Evolutionary conservation across 2,113 vertebrate genomes (phyloP).

Genomic region (Lathamus discolor): DNA sequence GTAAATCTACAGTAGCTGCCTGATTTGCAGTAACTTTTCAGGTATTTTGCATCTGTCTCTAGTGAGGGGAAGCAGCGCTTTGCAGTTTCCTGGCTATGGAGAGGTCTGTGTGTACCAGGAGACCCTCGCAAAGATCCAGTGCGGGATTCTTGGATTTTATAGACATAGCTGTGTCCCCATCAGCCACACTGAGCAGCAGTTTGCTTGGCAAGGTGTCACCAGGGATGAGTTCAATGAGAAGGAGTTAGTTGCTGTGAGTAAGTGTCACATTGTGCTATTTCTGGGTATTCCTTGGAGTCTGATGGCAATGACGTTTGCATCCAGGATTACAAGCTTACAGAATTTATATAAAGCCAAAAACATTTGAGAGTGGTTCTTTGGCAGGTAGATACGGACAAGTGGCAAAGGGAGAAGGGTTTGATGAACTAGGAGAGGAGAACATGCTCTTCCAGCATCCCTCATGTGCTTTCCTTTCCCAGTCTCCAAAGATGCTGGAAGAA

Average conservation of each 20-base stretch:
- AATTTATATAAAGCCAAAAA: background rate
- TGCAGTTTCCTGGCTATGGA: background rate
- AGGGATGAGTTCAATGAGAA: background rate
- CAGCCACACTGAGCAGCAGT: background rate
- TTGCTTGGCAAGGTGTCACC: background rate
- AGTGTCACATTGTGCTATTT: background rate
- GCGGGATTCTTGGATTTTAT: background rate
- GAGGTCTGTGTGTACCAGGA: background rate
- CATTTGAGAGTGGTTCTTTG: background rate
- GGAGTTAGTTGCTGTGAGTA: background rate
- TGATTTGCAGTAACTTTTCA: conserved; percentile 22
- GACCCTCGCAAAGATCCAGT: background rate
- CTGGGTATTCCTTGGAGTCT: background rate
- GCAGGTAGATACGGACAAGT: background rate
- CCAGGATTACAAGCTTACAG: background rate
- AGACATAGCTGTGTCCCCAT: background rate
- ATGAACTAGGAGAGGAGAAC: background rate
- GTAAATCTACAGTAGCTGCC: conserved; percentile 13
- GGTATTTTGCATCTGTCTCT: conserved; percentile 24
- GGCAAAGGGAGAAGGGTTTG: background rate
- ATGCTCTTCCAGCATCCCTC: background rate
- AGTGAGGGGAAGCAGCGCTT: background rate
- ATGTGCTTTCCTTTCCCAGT: background rate
- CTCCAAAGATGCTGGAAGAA: background rate
- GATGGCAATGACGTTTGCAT: background rate